Base-by-base conservation (phyloP, 1,140 invertebrate species). In the Ctenoplectra terminalis region DNA sequence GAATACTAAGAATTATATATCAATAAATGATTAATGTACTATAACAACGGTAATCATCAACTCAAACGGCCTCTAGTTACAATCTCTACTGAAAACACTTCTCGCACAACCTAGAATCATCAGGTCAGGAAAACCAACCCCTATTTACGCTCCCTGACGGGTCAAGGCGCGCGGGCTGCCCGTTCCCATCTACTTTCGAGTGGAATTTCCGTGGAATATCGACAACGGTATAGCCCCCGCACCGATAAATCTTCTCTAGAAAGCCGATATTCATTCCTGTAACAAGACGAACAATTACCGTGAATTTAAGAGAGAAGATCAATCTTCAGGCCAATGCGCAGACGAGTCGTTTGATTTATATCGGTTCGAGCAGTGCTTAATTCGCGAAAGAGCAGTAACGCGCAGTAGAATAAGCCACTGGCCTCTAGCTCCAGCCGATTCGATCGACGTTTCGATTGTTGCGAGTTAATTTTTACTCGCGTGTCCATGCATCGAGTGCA, bases 201-300 rank as follows among this genome's bases (percentile, higher is more conserved):
- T 7, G 40, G 29, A 69, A 52, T 50, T 69, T 50, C 17, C 43
- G 46, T 7, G 29, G 46, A 69, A 69, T 69, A 69, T 69, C 66
- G 66, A 50, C 26, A 48, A 11, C n/a, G n/a, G n/a, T n/a, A n/a
- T n/a, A n/a, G n/a, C n/a, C n/a, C n/a, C 46, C 1, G 17, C n/a
- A 13, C 29, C 66, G 46, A 69, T 69, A 69, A 52, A 69, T 69
- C 66, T 50, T 52, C 29, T 20, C 37, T 4, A 20, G 43, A 69
- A 34, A 52, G 29, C 29, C 46, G 66, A 69, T 69, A 52, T 69
- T 69, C 66, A 23, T 69, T 69, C 29, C 46, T 31, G 46, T 52
- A 69, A 69, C 43, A 50, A 50, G 46, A 50, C 46, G 66, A 52
- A 50, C 66, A 69, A 69, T 69, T 69, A 69, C 66, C 46, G 66